These are phyloP conservation scores for Steatocranus sp. DNA, from an alignment of 2,797 vertebrate genomes.

Conservation along the genomic window DNA sequence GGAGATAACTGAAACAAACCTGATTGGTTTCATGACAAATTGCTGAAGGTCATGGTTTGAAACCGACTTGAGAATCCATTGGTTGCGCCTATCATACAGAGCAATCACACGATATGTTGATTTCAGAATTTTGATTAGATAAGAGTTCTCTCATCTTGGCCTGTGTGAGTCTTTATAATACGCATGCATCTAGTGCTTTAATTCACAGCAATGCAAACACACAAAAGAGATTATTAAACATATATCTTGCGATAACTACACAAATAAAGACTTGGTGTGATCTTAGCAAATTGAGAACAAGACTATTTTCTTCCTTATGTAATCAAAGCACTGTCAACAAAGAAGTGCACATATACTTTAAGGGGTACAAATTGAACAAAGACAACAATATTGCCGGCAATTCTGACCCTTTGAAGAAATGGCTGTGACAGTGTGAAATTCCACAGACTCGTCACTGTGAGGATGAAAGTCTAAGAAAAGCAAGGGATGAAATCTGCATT, in stretches of 20 bases:
- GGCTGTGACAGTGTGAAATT: slow-evolving; percentile 79
- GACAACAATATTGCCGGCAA: slow-evolving; percentile 26
- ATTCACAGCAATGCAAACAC: slow-evolving; percentile 14
- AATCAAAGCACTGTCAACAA: slow-evolving; percentile 24
- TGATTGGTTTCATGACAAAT: slow-evolving; percentile 71
- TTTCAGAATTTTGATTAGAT: slow-evolving; percentile 58
- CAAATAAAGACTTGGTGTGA: slow-evolving; percentile 1
- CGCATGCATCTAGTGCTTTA: background rate
- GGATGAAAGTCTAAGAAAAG: slow-evolving; percentile 78
- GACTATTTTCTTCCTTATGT: background rate
- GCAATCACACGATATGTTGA: slow-evolving; percentile 48
- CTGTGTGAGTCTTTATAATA: background rate
- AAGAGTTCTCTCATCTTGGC: slow-evolving; percentile 7
- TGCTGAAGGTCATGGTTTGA: slow-evolving; percentile 54
- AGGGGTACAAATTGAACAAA: slow-evolving; percentile 33
- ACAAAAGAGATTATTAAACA: slow-evolving; percentile 23
- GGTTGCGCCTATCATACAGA: slow-evolving; percentile 50
- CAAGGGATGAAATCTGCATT: slow-evolving; percentile 74
- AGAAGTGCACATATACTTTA: slow-evolving; percentile 6
- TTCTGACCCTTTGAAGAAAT: slow-evolving; percentile 70
- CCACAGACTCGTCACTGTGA: slow-evolving; percentile 60
- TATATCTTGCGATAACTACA: slow-evolving; percentile 22
- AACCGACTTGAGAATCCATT: slow-evolving; percentile 60
- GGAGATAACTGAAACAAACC: slow-evolving; percentile 68
- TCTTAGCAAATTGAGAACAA: slow-evolving; percentile 18